Percentiles rank a stretch among this genome's conserved stretches.
phyloP scores from a whole-genome alignment of 2,888 invertebrate genomes.

The Epinotia demarniana region DNA sequence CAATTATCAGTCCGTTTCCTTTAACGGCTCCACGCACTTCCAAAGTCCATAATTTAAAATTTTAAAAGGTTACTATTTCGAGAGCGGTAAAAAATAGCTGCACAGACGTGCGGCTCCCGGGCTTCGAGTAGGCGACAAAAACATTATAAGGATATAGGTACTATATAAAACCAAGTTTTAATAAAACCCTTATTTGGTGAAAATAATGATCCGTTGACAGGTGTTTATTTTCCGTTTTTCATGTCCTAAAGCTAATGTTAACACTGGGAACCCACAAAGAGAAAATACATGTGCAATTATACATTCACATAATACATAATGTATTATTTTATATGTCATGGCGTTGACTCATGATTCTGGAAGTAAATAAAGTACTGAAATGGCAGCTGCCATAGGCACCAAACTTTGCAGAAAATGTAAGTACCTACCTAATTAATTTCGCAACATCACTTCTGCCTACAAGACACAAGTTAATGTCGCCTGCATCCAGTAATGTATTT shows the following conservation, averaged over 20 bases:
- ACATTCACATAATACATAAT: conserved; percentile 12
- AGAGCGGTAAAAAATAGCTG: conserved; percentile 40
- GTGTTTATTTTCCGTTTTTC: conserved; percentile 15
- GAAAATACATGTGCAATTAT: not conserved
- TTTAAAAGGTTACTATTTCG: conserved; percentile 44
- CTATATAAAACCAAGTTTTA: not conserved
- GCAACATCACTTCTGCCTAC: no score
- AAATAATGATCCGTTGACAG: conserved; percentile 25
- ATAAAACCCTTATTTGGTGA: conserved; percentile 20
- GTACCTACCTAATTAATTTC: no score
- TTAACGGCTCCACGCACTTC: conserved; percentile 38
- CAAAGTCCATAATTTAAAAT: conserved; percentile 36
- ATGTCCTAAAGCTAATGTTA: conserved; percentile 15
- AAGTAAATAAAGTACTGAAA: not conserved
- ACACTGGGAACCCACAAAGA: not conserved
- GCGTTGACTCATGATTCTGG: no score
- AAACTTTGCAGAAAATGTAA: not conserved
- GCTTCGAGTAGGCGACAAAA: conserved; percentile 26
- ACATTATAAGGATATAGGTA: conserved; percentile 27
- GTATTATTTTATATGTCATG: not conserved
- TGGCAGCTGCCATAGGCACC: not conserved
- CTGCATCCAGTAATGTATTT: not conserved
- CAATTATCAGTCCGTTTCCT: conserved; percentile 42
- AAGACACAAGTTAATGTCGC: not conserved
- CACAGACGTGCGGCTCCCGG: conserved; percentile 11